These are phyloP conservation scores for Odontothrips loti DNA, from an alignment of 2,888 invertebrate species.

Conservation along the genomic window DNA sequence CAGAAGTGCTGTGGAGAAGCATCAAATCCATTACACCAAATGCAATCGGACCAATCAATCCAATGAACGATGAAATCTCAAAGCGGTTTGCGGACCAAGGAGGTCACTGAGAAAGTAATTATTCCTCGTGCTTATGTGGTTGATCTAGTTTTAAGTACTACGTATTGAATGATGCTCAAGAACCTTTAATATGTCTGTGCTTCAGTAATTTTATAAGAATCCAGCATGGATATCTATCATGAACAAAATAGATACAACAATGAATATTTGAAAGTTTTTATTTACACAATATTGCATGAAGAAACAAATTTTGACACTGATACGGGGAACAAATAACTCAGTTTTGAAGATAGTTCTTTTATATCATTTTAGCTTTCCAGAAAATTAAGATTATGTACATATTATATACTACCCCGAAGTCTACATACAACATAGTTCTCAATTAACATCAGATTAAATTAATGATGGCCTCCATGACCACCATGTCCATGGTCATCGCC, in stretches of 20 bases:
- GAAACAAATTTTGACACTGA: not conserved
- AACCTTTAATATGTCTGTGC: not conserved
- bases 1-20: constrained; percentile 42
- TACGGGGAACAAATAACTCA: not conserved
- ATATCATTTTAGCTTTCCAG: not conserved
- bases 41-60: constrained; percentile 46
- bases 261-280: not conserved
- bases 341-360: not conserved
- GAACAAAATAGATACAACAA: not conserved
- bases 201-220: not conserved
- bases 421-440: not conserved
- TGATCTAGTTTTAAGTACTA: not conserved
- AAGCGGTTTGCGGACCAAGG: constrained; percentile 49
- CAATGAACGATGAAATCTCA: constrained; percentile 45
- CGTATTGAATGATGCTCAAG: not conserved
- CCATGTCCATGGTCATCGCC: constrained; percentile 36
- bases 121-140: no score
- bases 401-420: not conserved
- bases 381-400: not conserved
- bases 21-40: constrained; percentile 43
- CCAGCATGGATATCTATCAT: not conserved
- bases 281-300: not conserved
- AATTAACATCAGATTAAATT: not conserved
- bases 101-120: constrained; percentile 43
- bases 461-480: constrained; percentile 37